Evolutionary conservation across 2,888 invertebrate genomes (phyloP).

Genomic region (Amphipoea oculea): DNA sequence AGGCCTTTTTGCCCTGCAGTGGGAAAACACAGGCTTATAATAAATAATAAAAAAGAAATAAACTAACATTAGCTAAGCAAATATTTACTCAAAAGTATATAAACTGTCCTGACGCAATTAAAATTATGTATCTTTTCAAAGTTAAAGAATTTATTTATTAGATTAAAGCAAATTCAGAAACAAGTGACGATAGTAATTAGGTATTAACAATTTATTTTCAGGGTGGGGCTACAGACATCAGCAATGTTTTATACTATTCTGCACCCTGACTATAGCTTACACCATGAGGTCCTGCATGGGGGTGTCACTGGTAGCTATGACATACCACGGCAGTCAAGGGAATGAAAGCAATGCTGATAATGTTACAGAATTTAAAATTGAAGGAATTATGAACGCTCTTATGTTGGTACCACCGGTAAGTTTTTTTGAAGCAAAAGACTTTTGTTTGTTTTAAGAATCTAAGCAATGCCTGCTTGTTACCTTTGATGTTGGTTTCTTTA

Average conservation of each 20-base stretch:
- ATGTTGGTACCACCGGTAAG: constrained; percentile 48
- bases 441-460: too few relatives aligned
- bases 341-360: constrained; percentile 16
- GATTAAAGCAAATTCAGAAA: neutral
- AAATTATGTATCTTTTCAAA: neutral
- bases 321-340: neutral
- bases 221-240: constrained; percentile 88
- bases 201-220: constrained; percentile 63
- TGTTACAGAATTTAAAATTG: constrained; percentile 23
- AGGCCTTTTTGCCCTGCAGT: too few relatives aligned
- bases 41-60: too few relatives aligned
- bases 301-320: constrained; percentile 41
- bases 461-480: too few relatives aligned
- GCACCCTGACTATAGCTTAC: constrained; percentile 91
- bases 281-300: constrained; percentile 90
- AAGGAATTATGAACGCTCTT: constrained; percentile 36
- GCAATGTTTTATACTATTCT: constrained; percentile 90
- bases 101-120: neutral
- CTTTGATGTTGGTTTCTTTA: neutral
- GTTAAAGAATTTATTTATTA: neutral
- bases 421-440: neutral
- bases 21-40: too few relatives aligned
- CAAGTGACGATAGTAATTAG: neutral
- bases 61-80: too few relatives aligned
- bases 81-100: neutral